phyloP scores from a whole-genome alignment of 2,113 vertebrate genomes.

The Anser brachyrhynchus region DNA sequence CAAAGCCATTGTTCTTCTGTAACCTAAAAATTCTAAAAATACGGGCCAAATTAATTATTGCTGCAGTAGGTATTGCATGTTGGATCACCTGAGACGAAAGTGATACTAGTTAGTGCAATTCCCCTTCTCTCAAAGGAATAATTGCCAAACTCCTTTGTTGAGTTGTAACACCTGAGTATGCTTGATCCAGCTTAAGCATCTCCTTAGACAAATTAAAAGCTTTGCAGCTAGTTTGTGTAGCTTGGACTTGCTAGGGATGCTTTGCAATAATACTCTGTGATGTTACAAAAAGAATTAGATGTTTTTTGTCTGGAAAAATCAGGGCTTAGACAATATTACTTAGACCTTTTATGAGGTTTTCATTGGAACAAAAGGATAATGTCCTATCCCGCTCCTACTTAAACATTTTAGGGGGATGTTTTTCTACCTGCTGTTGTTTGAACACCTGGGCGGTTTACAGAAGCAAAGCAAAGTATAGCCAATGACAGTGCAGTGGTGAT shows the following conservation, averaged over 20 bases:
- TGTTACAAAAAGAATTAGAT: neutral
- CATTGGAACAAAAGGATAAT: neutral
- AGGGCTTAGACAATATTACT: neutral
- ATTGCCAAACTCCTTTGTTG: constrained; percentile 21
- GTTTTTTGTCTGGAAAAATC: neutral
- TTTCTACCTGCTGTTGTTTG: neutral
- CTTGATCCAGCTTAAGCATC: constrained; percentile 52
- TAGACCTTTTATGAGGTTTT: neutral
- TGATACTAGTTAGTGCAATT: neutral
- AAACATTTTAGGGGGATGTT: neutral
- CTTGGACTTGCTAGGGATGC: constrained; percentile 19
- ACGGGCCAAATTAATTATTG: neutral
- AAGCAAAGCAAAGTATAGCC: neutral
- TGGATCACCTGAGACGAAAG: neutral
- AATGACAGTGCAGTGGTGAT: neutral
- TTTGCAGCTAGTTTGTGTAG: constrained; percentile 25
- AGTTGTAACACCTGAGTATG: constrained; percentile 3
- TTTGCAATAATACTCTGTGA: constrained; percentile 1
- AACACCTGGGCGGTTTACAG: neutral
- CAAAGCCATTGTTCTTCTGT: neutral
- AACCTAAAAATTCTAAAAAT: neutral
- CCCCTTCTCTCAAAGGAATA: constrained; percentile 14
- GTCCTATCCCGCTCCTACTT: neutral
- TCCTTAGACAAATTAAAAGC: constrained; percentile 61
- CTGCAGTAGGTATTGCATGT: neutral